Evolutionary conservation across 2,113 vertebrate species (phyloP).

Genomic region (Pelusios castaneus): DNA sequence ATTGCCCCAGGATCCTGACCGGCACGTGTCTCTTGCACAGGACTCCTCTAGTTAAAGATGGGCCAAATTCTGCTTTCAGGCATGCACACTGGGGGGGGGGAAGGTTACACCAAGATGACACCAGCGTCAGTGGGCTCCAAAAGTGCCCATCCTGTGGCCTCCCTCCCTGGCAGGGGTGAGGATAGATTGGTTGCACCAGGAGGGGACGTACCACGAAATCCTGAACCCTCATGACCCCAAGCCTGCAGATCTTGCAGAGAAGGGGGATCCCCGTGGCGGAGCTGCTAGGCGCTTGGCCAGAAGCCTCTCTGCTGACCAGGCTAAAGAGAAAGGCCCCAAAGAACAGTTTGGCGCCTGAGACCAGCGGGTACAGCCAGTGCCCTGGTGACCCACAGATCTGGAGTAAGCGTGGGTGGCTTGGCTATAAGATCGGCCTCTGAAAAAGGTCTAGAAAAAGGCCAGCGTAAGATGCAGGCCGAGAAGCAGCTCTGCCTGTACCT

Average conservation of each 20-base stretch:
- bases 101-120: neutral
- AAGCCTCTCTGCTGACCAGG: too few species aligned
- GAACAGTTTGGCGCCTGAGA: neutral
- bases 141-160: neutral
- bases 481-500: neutral
- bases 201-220: neutral
- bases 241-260: neutral
- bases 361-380: neutral
- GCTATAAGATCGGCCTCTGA: neutral
- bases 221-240: neutral
- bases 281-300: neutral
- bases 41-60: neutral
- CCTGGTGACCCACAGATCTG: neutral
- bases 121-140: neutral
- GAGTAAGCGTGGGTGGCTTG: neutral
- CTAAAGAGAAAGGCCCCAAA: neutral
- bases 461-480: neutral
- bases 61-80: neutral
- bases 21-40: neutral
- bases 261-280: too few species aligned
- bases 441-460: neutral
- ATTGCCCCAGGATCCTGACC: neutral
- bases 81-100: neutral
- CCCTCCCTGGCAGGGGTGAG: neutral
- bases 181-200: neutral